Percentiles rank a stretch among this genome's conserved stretches.
Conservation (phyloP, 2,113 vertebrate genomes). For the Patagioenas fasciata region DNA sequence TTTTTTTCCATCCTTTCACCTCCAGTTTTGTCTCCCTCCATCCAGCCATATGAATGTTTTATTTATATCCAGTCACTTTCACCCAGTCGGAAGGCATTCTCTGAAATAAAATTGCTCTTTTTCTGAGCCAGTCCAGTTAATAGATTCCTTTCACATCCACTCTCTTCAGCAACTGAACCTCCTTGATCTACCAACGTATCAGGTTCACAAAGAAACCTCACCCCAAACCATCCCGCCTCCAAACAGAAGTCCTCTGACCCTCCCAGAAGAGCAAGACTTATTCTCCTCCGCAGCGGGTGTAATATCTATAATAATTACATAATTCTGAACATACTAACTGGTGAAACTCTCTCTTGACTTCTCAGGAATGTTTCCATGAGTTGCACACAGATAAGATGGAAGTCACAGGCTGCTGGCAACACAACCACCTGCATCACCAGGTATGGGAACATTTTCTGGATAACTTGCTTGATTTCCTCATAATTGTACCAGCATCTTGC, state of each 20-base stretch:
- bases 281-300: background rate
- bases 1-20: background rate
- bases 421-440: background rate
- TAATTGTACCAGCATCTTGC: background rate
- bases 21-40: background rate
- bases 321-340: fast-evolving
- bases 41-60: background rate
- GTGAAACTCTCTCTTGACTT: too few relatives aligned
- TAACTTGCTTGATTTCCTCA: fast-evolving
- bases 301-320: fast-evolving
- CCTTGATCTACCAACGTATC: background rate
- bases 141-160: background rate
- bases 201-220: background rate
- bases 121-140: background rate
- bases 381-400: fast-evolving
- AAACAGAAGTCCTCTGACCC: background rate
- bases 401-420: background rate
- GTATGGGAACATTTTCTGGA: background rate
- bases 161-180: background rate
- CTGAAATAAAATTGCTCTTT: background rate
- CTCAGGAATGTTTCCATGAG: background rate
- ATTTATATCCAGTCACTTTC: background rate
- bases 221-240: too few relatives aligned
- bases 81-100: background rate
- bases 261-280: background rate